Percentiles rank a stretch among this genome's conserved stretches.
Evolutionary conservation across 2,888 invertebrate species (phyloP).

Genomic region (Strigamia crassipes): DNA sequence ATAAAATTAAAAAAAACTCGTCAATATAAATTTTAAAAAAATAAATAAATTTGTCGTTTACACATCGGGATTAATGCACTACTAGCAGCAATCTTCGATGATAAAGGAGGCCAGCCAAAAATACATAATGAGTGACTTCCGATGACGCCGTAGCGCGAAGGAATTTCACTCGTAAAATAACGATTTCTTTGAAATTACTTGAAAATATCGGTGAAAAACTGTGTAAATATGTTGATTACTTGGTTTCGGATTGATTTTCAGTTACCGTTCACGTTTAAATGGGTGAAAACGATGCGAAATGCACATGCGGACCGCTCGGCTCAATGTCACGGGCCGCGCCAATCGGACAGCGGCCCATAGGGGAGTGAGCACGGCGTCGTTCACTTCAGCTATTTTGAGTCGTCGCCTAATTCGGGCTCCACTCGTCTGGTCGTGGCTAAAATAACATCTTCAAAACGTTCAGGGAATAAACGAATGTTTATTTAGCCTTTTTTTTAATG

Average conservation of each 20-base stretch:
- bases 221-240: too few relatives aligned
- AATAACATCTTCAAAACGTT: background rate
- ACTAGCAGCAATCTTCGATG: background rate
- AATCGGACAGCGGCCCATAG: conserved; percentile 12
- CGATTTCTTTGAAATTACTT: background rate
- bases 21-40: background rate
- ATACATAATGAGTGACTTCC: conserved; percentile 29
- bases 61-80: background rate
- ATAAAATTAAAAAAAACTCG: background rate
- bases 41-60: background rate
- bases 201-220: background rate
- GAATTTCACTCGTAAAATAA: background rate
- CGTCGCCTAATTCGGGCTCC: conserved; percentile 42
- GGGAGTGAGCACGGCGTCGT: conserved; percentile 40
- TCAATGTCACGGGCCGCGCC: conserved; percentile 24
- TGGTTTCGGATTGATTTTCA: background rate
- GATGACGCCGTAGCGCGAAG: background rate
- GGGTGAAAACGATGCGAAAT: background rate
- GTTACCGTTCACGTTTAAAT: background rate
- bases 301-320: background rate
- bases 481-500: conserved; percentile 13
- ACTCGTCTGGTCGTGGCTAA: conserved; percentile 20
- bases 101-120: conserved; percentile 36
- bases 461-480: background rate
- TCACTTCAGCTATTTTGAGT: conserved; percentile 7